Evolutionary conservation across 2,888 invertebrate genomes (phyloP), one percentile per base, ranked within the genome.

Genomic region (Phengaris arion): DNA sequence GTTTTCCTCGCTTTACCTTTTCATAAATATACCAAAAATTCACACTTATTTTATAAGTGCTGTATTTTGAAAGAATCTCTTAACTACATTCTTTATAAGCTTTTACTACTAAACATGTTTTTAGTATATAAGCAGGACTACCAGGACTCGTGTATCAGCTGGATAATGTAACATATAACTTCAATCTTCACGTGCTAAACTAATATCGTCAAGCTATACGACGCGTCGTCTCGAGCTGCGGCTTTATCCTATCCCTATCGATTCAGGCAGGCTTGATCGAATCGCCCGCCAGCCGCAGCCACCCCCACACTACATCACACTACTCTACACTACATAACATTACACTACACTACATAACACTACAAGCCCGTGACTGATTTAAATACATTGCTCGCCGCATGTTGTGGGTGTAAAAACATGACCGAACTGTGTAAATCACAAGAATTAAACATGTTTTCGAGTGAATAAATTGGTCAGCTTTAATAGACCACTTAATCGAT

Each of bases 201-300:
- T 64, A 70, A 75, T 76, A 75, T 75, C 69, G 75, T 68, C 77
- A 75, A 75, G 74, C 57, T 46, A 59, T 74, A 54, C 59, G 75
- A 51, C 74, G 78, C 76, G 75, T 77, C 76, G 79, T 85, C 87
- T 86, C 84, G 82, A 77, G 82, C 86, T 81, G 89, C 87, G 91
- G 91, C 92, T 92, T 92, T 92, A 91, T 92, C 89, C 35, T 35
- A 35, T 35, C 2, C 89, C 86, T 48, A 74, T 92, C 91, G 91
- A 92, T 92, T 92, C 90, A 90, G 91, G 89, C 91, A 90, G 86
- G 92, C 90, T 86, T 90, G 90, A 91, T 92, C 89, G 89, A 90
- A 89, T 57, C 75, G 45, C n/a, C 72, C 72, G 51, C 72, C 51
- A 45, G 74, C 75, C 69, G 12, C 74, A 59, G 57, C 64, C 57